These are phyloP conservation scores for Hippocampus mohnikei DNA, from an alignment of 2,113 vertebrate species.

Conservation along the genomic window DNA sequence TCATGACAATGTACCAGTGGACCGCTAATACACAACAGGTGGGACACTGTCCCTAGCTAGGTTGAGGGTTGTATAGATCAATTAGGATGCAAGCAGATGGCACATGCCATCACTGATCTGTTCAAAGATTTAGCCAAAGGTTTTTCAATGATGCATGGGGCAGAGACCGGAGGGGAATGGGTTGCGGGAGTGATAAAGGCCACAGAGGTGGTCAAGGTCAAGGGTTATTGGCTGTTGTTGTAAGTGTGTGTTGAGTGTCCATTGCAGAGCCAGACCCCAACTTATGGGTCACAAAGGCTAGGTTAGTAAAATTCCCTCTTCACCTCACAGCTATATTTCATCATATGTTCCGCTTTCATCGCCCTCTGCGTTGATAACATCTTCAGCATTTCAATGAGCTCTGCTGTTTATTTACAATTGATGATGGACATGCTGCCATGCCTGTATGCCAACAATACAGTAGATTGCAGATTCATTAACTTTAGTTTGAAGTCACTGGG, in stretches of 20 bases:
- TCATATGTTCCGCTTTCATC: conserved; percentile 5
- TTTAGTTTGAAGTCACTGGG: neutral
- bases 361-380: conserved; percentile 4
- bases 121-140: conserved; percentile 28
- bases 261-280: conserved; percentile 46
- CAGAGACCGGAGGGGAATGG: conserved; percentile 35
- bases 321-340: conserved; percentile 1
- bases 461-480: no score
- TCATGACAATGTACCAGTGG: neutral
- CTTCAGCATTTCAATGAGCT: conserved; percentile 10
- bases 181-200: conserved; percentile 40
- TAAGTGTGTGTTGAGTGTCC: conserved; percentile 50
- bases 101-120: conserved; percentile 36
- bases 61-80: conserved; percentile 21
- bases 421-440: neutral
- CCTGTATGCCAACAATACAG: neutral
- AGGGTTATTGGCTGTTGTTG: conserved; percentile 44
- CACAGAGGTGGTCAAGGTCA: conserved; percentile 44
- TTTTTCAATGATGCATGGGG: conserved; percentile 48
- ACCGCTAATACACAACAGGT: conserved; percentile 10
- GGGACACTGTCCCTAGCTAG: conserved; percentile 8
- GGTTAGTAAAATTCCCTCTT: conserved; percentile 26
- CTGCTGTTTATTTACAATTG: neutral
- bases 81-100: conserved; percentile 28
- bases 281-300: conserved; percentile 40